Evolutionary conservation across 2,797 vertebrate genomes (phyloP).

Genomic region (Darevskia mixta): DNA sequence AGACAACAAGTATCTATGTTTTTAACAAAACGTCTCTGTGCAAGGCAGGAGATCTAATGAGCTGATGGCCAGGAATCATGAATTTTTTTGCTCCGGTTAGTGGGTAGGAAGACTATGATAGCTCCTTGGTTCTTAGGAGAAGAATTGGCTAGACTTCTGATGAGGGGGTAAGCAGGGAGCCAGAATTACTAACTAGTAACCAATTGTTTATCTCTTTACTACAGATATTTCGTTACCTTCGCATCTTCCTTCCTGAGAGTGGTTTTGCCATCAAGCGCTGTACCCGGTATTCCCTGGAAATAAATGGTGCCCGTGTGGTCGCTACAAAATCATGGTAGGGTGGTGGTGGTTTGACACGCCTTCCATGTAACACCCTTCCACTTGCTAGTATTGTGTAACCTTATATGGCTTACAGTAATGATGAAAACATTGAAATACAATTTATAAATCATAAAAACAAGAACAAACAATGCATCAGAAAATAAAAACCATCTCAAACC

Average conservation of each 20-base stretch:
- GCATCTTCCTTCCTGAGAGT: constrained; percentile 91
- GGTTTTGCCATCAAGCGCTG: constrained; percentile 92
- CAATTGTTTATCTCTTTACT: neutral
- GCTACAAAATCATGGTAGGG: constrained; percentile 89
- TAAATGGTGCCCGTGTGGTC: constrained; percentile 92
- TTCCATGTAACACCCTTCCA: neutral
- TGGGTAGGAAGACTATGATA: neutral
- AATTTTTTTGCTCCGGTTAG: neutral
- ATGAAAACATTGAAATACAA: constrained; percentile 9
- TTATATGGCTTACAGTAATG: neutral
- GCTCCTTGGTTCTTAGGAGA: constrained; percentile 37
- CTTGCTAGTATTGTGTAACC: too few species aligned
- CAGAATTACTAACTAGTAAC: too few species aligned
- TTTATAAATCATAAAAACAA: neutral
- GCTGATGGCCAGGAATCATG: neutral
- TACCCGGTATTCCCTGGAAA: constrained; percentile 92
- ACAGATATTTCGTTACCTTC: constrained; percentile 91
- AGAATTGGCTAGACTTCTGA: neutral
- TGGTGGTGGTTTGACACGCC: neutral
- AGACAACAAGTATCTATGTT: neutral
- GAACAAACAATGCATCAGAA: neutral
- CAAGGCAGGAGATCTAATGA: neutral
- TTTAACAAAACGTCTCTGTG: too few species aligned
- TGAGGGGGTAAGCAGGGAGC: too few species aligned
- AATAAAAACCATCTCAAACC: neutral